Base-by-base conservation (phyloP, 2,888 invertebrate genomes). In the Orthonevra nobilis region DNA sequence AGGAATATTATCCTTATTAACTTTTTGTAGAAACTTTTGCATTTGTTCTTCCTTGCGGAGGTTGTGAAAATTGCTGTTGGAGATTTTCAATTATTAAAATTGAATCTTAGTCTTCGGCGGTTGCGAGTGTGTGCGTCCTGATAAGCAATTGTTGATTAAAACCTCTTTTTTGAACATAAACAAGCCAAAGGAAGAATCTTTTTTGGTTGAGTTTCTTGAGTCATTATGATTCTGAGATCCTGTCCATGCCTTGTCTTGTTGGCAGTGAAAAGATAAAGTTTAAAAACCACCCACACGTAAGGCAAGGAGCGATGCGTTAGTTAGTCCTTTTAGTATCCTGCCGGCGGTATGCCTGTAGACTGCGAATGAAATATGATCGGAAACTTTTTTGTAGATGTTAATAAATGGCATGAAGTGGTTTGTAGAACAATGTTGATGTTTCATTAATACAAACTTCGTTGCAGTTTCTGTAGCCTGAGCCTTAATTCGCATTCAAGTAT, bases 1-100 rank as follows among this genome's bases (percentile, higher is more conserved):
- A 50, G 50, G 23, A 52, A 61, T 52, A 63, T 63, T 54, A 54
- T 70, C 63, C 36, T 70, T 70, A 63, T 70, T 70, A 63, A 54
- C 52, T 63, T 54, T 44, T n/a, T n/a, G 38, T 34, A 15, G 40
- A 60, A 60, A 61, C 28, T 61, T 54, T 69, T 3, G 17, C 12
- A 32, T 30, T 48, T 30, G 28, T 58, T 68, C 46, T 6, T 30
- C 46, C 42, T 12, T 36, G 14, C 9, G 2, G 1, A 19, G 44
- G n/a, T 48, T 40, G 12, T 34, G 19, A 2, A 23, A 34, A 23
- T 26, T 44, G 17, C 3, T 42, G 6, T 42, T 7, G 19, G 26
- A 32, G 44, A 10, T 28, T 61, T 61, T 61, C 69, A 70, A 61
- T 70, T 70, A 50, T 44, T 32, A 52, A 69, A 40, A 52, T 46